Percentiles rank a stretch among this genome's conserved stretches.
Conservation (phyloP, 2,113 vertebrate species). For the Spheniscus mendiculus region DNA sequence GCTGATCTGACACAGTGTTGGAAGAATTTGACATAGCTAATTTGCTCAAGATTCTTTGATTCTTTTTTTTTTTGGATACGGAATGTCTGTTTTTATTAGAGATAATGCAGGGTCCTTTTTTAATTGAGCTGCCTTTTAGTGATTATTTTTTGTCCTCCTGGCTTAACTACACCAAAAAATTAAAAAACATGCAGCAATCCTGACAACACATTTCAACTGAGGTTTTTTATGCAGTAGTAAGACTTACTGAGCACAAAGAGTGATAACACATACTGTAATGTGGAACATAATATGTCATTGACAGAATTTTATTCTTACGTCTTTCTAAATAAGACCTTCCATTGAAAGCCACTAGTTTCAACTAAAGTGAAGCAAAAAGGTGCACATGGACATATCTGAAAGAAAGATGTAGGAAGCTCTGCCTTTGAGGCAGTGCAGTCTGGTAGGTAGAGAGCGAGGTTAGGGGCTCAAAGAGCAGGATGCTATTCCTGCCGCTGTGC, state of each 20-base stretch:
- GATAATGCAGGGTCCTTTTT: not conserved
- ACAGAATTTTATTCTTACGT: not conserved
- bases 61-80: fast-evolving
- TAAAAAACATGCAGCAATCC: not conserved
- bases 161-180: not conserved
- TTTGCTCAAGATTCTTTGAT: not conserved
- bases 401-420: not conserved
- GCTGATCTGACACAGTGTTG: not conserved
- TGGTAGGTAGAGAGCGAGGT: not conserved
- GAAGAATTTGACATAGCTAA: not conserved
- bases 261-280: not conserved
- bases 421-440: not conserved
- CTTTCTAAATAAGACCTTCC: not conserved
- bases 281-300: not conserved
- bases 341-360: not conserved
- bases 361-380: not conserved
- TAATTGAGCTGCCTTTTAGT: not conserved
- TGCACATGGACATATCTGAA: not conserved
- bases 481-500: not conserved
- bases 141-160: not conserved
- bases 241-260: not conserved
- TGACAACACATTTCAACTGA: not conserved
- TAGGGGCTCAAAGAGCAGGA: not conserved
- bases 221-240: not conserved
- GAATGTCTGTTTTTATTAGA: not conserved